Conservation (phyloP, 1,140 invertebrate species). For the Heliconius hermathena region DNA sequence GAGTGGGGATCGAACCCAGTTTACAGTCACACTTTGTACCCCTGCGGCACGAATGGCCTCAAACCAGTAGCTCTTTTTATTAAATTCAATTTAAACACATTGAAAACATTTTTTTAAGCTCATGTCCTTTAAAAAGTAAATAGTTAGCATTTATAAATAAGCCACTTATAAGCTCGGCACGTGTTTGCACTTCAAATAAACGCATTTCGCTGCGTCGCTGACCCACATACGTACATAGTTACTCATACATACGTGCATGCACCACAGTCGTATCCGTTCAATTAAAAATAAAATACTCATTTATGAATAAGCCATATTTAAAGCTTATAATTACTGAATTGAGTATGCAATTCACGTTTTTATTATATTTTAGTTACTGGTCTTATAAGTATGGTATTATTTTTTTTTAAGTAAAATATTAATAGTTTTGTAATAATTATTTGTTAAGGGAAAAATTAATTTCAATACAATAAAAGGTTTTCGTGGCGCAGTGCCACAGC, state of each 20-base stretch:
- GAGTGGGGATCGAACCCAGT: too few relatives aligned
- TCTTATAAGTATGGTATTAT: background rate
- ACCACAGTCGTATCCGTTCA: constrained; percentile 45
- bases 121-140: background rate
- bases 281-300: constrained; percentile 46
- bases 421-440: too few relatives aligned
- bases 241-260: constrained; percentile 24
- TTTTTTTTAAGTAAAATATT: too few relatives aligned
- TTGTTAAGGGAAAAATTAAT: too few relatives aligned
- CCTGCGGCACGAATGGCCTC: too few relatives aligned
- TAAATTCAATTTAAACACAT: too few relatives aligned
- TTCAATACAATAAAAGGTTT: too few relatives aligned
- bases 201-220: constrained; percentile 43
- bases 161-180: constrained; percentile 14
- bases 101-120: background rate
- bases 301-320: constrained; percentile 17
- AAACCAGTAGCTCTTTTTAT: too few relatives aligned
- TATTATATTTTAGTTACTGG: background rate
- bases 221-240: constrained; percentile 33
- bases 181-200: constrained; percentile 31
- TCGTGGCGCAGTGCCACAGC: too few relatives aligned
- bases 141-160: background rate
- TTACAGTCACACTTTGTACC: too few relatives aligned
- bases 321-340: constrained; percentile 1
- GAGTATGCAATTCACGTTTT: background rate